These are phyloP conservation scores for Dendrocopos noguchii DNA, from an alignment of 2,113 vertebrate species.

Conservation along the genomic window DNA sequence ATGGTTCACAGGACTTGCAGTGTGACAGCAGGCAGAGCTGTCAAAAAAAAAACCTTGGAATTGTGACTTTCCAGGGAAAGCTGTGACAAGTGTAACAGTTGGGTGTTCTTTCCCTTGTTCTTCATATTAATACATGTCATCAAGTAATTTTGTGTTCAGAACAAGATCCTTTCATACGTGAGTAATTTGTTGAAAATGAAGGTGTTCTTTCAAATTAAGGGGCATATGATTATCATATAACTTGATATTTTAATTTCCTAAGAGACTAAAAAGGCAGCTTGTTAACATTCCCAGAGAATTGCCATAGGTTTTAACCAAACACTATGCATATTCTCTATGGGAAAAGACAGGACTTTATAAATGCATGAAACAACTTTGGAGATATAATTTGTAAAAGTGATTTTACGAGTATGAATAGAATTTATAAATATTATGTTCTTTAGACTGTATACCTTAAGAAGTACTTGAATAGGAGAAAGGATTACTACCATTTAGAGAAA, in stretches of 20 bases:
- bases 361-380: background rate
- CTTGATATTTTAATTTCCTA: background rate
- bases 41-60: background rate
- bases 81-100: background rate
- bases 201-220: background rate
- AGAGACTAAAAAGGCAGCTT: background rate
- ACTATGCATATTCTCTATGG: background rate
- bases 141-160: background rate
- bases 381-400: background rate
- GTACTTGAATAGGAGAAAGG: slow-evolving; percentile 29
- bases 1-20: background rate
- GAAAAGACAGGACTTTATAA: background rate
- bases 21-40: background rate
- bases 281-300: background rate
- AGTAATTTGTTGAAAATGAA: background rate
- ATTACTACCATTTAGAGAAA: slow-evolving; percentile 46
- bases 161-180: background rate
- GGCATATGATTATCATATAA: background rate
- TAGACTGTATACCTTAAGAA: background rate
- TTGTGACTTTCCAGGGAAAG: background rate
- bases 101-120: background rate
- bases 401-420: slow-evolving; percentile 26
- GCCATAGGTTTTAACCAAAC: background rate
- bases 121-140: background rate
- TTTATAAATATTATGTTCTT: background rate